Base-by-base conservation (phyloP, 2,888 invertebrate genomes). In the Campoplex nolae region DNA sequence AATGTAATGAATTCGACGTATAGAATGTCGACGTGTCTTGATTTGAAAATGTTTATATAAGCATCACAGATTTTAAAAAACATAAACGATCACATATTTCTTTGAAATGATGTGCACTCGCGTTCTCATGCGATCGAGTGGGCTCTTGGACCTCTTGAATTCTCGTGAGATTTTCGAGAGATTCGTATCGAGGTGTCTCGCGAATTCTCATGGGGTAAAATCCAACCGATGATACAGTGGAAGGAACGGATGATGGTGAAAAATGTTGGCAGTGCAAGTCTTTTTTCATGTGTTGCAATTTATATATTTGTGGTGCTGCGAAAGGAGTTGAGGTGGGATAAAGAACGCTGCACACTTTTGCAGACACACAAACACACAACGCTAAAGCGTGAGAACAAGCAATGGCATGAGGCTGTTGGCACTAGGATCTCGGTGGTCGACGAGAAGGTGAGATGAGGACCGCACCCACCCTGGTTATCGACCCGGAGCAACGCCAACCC, bases 391-490 rank as follows among this genome's bases (percentile, higher is more conserved):
- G 81, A 71, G 88, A 81, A 88, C 80, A 78, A 32, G 51, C 78
- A 80, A 65, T n/a, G 54, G 77, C 77, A 80, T 54, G 79, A 84
- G 77, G 85, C 78, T 85, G 84, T 82, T 78, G 78, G 71, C 74
- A 77, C 77, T 82, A 83, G 88, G 89, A 90, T 86, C 88, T 88
- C 83, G 90, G 89, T 89, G 88, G 88, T 88, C 90, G 89, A 88
- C 83, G 88, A 84, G 88, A 86, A 89, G 90, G 89, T 89, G 88
- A 88, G 88, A 86, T 84, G 88, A 91, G 91, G 91, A 92, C 92
- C 91, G 93, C 91, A 91, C 93, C 92, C 92, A 93, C 92, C 92
- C 92, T 88, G 92, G 90, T 89, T 92, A 92, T 92, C 92, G 92
- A 92, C 92, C 92, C 90, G 90, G 90, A 89, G 75, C 78, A 70